Percentiles rank a stretch among this genome's conserved stretches.
Evolutionary conservation across 2,113 vertebrate genomes (phyloP).

Genomic region (Pyxicephalus adspersus): DNA sequence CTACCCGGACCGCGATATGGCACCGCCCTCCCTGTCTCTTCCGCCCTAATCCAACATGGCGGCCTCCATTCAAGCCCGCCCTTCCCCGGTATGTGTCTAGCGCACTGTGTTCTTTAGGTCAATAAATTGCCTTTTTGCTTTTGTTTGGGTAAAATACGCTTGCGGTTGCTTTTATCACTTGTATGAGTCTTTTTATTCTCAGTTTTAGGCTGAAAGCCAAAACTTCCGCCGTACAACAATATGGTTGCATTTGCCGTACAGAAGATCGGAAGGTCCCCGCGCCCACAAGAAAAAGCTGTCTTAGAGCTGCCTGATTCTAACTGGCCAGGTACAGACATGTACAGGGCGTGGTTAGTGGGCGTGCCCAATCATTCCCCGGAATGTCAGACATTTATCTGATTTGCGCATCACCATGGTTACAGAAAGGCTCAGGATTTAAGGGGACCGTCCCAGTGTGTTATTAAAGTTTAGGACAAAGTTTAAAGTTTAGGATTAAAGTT

Average conservation of each 20-base stretch:
- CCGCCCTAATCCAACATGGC: slow-evolving; percentile 20
- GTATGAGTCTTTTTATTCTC: no score
- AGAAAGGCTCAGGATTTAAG: no score
- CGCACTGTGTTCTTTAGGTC: background rate
- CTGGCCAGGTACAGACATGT: background rate
- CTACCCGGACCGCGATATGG: background rate
- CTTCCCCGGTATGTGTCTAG: background rate
- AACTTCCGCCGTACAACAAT: slow-evolving; percentile 1
- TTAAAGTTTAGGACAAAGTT: no score
- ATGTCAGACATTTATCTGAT: no score
- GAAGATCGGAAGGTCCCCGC: background rate
- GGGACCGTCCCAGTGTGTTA: no score
- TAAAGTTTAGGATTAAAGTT: no score
- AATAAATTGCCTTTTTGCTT: no score
- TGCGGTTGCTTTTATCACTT: no score
- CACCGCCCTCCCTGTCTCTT: background rate
- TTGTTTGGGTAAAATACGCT: no score
- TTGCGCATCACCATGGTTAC: no score
- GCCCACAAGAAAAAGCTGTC: background rate
- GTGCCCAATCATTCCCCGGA: background rate
- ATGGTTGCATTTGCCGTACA: background rate
- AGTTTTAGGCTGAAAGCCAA: no score
- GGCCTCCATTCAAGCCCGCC: background rate
- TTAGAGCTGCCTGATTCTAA: background rate
- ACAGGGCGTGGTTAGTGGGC: background rate